A percentile compares a stretch with the other conserved stretches of the same genome.
Evolutionary conservation across 2,888 invertebrate genomes (phyloP).

Genomic region (Chloromyia formosa): DNA sequence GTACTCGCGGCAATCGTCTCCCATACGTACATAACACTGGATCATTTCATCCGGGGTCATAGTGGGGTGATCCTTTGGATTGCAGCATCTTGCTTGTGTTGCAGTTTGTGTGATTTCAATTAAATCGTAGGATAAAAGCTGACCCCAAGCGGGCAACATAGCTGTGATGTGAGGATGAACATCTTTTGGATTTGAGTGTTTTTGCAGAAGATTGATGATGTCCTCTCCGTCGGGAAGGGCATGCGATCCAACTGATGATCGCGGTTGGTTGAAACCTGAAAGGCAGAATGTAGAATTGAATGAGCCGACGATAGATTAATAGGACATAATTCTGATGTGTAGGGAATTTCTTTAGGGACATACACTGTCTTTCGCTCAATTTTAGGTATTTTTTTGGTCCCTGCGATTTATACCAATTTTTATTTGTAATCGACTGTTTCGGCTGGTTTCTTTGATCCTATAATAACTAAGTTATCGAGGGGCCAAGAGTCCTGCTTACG

Average conservation of each 20-base stretch:
- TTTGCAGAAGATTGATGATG: conserved; percentile 69
- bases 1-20: conserved; percentile 71
- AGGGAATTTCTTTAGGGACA: too few species aligned
- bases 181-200: conserved; percentile 65
- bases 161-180: conserved; percentile 81
- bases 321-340: not conserved
- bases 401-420: too few species aligned
- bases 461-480: too few species aligned
- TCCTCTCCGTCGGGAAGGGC: conserved; percentile 71
- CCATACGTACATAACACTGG: conserved; percentile 66
- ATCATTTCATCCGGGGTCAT: conserved; percentile 49
- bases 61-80: conserved; percentile 51
- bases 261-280: conserved; percentile 57
- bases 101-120: conserved; percentile 72
- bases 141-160: conserved; percentile 82
- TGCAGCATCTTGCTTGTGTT: conserved; percentile 66
- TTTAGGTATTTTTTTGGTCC: too few species aligned
- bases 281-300: not conserved
- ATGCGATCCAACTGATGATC: conserved; percentile 67
- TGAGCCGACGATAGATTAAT: too few species aligned
- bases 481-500: too few species aligned
- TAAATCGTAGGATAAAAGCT: conserved; percentile 77
- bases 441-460: too few species aligned
- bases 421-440: too few species aligned
- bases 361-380: too few species aligned